Evolutionary conservation across 2,888 invertebrate genomes (phyloP), one percentile per base, ranked within the genome.

Genomic region (Aplocera efformata): DNA sequence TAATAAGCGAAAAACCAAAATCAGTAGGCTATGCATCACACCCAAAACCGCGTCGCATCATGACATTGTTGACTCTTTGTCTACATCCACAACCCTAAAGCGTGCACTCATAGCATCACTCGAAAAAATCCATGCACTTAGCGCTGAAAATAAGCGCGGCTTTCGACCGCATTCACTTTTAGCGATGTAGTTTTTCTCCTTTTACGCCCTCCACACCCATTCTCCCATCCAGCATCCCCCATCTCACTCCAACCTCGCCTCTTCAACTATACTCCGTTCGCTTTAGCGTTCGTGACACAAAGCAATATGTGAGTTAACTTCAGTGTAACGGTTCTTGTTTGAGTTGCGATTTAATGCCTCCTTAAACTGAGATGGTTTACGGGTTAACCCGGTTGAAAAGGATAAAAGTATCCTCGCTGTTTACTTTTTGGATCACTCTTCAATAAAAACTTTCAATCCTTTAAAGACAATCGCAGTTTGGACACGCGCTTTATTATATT

Each of bases 101-200:
- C 42, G 53, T 57, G 62, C 73, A 67, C 77, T 85, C 72, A 72
- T 76, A 67, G 73, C 74, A 72, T 79, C 79, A 80, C 84, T 83
- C 81, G 79, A 82, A 86, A 84, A 85, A 86, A 85, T 84, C 85
- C 84, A 85, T 85, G 88, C 86, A 85, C 86, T 88, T 88, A 86
- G 77, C 76, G 77, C 66, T 70, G 81, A 83, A 70, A 86, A 85
- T 85, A 86, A 86, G 84, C 83, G 79, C 68, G 80, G 80, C 85
- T 85, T 85, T 86, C 85, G 84, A 86, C 88, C 85, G 88, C 88
- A 84, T 88, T 88, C 85, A 86, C 86, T 86, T 86, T 86, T 85
- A 86, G 85, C 85, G 81, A 74, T 83, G 84, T 84, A 86, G 88
- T 86, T 88, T 86, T 85, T 85, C 84, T 85, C 86, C 74, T 84